Conservation (phyloP, 2,797 vertebrate genomes). For the Momotus momota region DNA sequence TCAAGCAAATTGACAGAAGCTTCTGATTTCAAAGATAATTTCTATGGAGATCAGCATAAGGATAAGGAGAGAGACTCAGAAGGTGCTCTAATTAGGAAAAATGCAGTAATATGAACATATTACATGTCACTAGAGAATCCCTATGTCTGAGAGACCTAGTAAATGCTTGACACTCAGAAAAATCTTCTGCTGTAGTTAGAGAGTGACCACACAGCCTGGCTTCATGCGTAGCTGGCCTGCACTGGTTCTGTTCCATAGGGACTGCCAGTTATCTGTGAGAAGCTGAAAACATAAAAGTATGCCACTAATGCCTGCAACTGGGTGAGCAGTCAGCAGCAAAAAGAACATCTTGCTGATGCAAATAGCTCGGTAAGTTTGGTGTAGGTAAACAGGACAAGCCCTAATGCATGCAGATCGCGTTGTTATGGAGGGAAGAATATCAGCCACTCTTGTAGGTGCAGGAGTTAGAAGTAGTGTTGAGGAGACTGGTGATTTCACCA, state of each 20-base stretch:
- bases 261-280: not conserved
- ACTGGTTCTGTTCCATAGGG: not conserved
- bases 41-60: not conserved
- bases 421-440: accelerated
- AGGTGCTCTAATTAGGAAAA: not conserved
- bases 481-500: not conserved
- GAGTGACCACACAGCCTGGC: not conserved
- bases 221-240: not conserved
- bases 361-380: not conserved
- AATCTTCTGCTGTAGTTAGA: not conserved
- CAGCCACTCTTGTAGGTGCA: no score
- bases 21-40: not conserved
- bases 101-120: not conserved
- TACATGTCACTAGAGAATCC: not conserved
- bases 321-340: not conserved
- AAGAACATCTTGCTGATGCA: not conserved
- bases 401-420: not conserved
- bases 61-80: not conserved
- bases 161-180: not conserved
- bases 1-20: not conserved
- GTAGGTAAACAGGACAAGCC: not conserved
- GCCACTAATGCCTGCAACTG: not conserved
- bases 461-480: not conserved
- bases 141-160: not conserved
- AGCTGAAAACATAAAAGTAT: not conserved